Base-by-base conservation (phyloP, 2,797 vertebrate genomes). In the Parauchenoglanis punctatus region DNA sequence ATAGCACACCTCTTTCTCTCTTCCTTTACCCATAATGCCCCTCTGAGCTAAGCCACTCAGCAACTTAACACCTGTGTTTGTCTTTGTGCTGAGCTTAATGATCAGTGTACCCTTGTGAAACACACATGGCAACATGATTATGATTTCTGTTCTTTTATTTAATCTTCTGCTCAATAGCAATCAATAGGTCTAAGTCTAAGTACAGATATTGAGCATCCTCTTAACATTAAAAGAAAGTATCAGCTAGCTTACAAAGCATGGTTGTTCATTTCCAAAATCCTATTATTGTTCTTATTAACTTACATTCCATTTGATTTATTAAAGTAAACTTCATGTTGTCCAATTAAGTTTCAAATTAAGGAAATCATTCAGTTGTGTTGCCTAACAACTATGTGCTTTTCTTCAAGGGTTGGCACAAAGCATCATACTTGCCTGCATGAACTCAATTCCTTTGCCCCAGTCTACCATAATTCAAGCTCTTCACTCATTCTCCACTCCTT, bases 21-120 rank as follows among this genome's bases (percentile, higher is more conserved):
- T 23, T 92, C 91, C 91, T 88, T 87, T 58, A 83, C 63, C 49
- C 81, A 68, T 89, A 44, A 83, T 85, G 75, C 83, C 56, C 86
- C 56, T 90, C 68, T 86, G 83, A 89, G 80, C 87, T 81, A 72
- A 78, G 23, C 52, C 23, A 58, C 35, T 73, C 8, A 18, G 49
- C 58, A 88, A 83, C 78, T n/a, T 81, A 80, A 87, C 90, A 84
- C 81, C 75, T 89, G 15, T 44, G 81, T n/a, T 54, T 82, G 61
- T 80, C 89, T 90, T 91, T 93, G 89, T 91, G 46, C 88, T 89
- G 88, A 92, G 68, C 77, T 2, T 89, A 91, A 90, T 92, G 91
- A 77, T 91, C 85, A 86, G 68, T 91, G 86, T 67, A 20, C 78
- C 88, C 88, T 92, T 86, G 75, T 92, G 81, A 90, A 93, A 91